These are phyloP conservation scores for Eristalis tenax DNA, from an alignment of 2,888 invertebrate species.

Conservation along the genomic window DNA sequence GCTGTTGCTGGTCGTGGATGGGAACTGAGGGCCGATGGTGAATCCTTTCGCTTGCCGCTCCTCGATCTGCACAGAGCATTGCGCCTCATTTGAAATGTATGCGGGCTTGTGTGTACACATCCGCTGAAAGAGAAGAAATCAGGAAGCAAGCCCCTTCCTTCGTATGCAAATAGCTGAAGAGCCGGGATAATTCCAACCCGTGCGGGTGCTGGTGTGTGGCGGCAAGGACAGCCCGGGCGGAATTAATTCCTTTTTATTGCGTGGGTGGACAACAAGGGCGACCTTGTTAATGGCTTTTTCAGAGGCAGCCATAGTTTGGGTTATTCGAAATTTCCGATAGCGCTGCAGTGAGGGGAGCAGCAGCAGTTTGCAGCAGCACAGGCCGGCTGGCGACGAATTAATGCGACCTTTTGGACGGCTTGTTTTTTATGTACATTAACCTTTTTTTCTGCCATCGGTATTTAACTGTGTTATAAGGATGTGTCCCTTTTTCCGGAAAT, in stretches of 20 bases:
- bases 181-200: constrained; percentile 51
- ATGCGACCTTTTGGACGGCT: constrained; percentile 23
- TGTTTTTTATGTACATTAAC: constrained; percentile 28
- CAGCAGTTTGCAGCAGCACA: not conserved
- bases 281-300: constrained; percentile 27
- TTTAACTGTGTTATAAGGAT: constrained; percentile 68
- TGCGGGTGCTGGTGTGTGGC: not conserved
- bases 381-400: constrained; percentile 17
- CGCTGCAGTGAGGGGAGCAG: not conserved
- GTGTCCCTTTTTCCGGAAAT: constrained; percentile 47
- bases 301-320: constrained; percentile 34
- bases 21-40: not conserved
- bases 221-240: not conserved
- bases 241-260: constrained; percentile 67
- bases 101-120: constrained; percentile 32
- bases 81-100: constrained; percentile 57
- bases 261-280: constrained; percentile 20
- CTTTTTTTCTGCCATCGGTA: constrained; percentile 16
- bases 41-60: constrained; percentile 18
- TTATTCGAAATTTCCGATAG: constrained; percentile 44
- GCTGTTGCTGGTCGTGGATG: not conserved
- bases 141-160: constrained; percentile 40
- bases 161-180: constrained; percentile 63
- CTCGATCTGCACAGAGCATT: constrained; percentile 24
- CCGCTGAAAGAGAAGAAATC: constrained; percentile 48